Percentiles rank a stretch among this genome's conserved stretches.
These are phyloP conservation scores for Trissoscelio sp. DNA, from an alignment of 2,888 invertebrate genomes.

Conservation along the genomic window DNA sequence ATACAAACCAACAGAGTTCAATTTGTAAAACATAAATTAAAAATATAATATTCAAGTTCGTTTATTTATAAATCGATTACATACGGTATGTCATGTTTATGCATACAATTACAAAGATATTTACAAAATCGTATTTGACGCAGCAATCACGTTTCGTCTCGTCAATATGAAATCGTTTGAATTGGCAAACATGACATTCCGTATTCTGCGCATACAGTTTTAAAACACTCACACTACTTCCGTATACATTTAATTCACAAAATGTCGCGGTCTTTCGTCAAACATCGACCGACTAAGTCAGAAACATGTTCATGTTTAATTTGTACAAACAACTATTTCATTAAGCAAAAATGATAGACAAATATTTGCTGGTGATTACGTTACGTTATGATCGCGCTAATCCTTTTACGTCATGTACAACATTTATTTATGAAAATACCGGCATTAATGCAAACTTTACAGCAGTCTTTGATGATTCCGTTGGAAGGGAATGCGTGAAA, in stretches of 20 bases:
- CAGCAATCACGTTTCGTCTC: not conserved
- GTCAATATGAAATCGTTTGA: not conserved
- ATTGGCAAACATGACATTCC: conserved; percentile 18
- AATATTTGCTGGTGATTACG: conserved; percentile 15
- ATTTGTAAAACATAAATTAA: not conserved
- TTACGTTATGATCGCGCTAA: conserved; percentile 12
- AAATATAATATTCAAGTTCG: not conserved
- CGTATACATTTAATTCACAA: conserved; percentile 24
- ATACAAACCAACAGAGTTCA: not conserved
- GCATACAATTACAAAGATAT: not conserved
- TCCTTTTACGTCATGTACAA: conserved; percentile 5
- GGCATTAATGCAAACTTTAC: not conserved
- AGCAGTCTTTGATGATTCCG: conserved; percentile 24
- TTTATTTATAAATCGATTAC: not conserved
- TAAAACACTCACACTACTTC: conserved; percentile 19
- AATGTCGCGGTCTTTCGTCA: conserved; percentile 4
- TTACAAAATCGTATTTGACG: conserved; percentile 15
- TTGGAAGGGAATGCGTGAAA: not conserved
- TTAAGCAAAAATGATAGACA: conserved; percentile 16
- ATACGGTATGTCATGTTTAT: conserved; percentile 33
- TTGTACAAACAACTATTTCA: conserved; percentile 8
- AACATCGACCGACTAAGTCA: conserved; percentile 29
- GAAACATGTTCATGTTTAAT: conserved; percentile 16
- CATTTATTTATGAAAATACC: not conserved
- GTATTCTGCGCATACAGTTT: conserved; percentile 1